Evolutionary conservation across 2,113 vertebrate genomes (phyloP).

Genomic region (Hiodon tergisus): DNA sequence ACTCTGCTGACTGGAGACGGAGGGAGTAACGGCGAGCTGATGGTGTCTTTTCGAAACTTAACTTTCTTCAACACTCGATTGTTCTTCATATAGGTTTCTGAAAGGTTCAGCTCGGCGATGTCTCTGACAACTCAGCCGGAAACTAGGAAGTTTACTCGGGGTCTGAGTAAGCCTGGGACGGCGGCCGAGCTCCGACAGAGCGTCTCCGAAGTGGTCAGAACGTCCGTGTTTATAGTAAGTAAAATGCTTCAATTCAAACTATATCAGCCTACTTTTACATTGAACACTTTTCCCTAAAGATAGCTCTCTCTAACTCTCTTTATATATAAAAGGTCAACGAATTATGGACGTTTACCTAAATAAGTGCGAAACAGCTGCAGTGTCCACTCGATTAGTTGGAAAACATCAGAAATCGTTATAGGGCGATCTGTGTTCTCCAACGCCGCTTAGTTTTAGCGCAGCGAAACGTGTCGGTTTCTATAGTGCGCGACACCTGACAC

Average conservation of each 20-base stretch:
- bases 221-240: slow-evolving; percentile 87
- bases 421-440: no score
- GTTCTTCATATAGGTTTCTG: slow-evolving; percentile 29
- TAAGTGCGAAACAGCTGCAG: no score
- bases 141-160: slow-evolving; percentile 89
- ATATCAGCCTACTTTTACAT: background rate
- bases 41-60: slow-evolving; percentile 21
- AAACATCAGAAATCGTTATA: no score
- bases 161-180: slow-evolving; percentile 88
- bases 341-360: no score
- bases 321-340: no score
- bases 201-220: slow-evolving; percentile 89
- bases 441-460: no score
- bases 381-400: no score
- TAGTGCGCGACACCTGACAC: background rate
- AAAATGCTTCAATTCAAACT: slow-evolving; percentile 18
- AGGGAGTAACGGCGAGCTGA: slow-evolving; percentile 19
- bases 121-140: slow-evolving; percentile 62
- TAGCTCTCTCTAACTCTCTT: no score
- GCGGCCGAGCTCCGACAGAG: slow-evolving; percentile 93
- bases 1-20: slow-evolving; percentile 23
- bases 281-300: background rate
- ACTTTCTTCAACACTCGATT: slow-evolving; percentile 6
- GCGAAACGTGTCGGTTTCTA: background rate
- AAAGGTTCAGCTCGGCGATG: slow-evolving; percentile 44